Percentiles rank a stretch among this genome's conserved stretches.
Conservation (phyloP, 2,113 vertebrate genomes). For the Corynorhinus townsendii region DNA sequence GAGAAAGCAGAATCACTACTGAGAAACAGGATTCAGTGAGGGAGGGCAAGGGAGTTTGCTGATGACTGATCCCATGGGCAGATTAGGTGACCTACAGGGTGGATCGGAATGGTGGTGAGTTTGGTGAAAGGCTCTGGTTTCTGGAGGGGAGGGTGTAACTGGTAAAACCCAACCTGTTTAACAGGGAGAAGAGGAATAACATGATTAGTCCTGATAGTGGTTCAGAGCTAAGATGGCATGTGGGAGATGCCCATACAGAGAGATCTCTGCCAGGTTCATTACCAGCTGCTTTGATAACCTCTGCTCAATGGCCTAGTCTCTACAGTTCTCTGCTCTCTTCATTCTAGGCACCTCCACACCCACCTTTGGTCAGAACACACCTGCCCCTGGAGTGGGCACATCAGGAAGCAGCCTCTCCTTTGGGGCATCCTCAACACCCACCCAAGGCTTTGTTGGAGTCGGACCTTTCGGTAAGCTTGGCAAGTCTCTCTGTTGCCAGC, state of each 20-base stretch:
- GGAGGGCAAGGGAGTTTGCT: neutral
- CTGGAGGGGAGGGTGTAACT: neutral
- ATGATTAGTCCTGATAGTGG: rapidly evolving
- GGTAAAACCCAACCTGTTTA: too few relatives aligned
- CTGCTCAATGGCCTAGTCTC: neutral
- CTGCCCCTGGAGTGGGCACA: conserved; percentile 74
- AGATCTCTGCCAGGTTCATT: neutral
- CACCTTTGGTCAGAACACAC: conserved; percentile 85
- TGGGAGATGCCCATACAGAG: too few relatives aligned
- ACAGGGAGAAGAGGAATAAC: neutral
- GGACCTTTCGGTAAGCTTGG: conserved; percentile 84
- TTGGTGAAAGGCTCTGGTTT: neutral
- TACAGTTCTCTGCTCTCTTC: neutral
- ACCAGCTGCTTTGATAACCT: neutral
- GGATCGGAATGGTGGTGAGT: neutral
- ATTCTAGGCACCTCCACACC: conserved; percentile 85
- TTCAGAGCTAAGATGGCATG: neutral
- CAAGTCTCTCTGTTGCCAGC: neutral
- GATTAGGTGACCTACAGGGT: neutral
- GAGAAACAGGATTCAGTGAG: too few relatives aligned
- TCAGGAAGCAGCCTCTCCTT: conserved; percentile 81
- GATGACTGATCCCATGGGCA: neutral
- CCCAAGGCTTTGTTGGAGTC: conserved; percentile 81
- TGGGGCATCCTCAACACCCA: conserved; percentile 83
- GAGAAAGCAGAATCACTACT: neutral